Conservation (phyloP, 2,888 invertebrate species). For the Tetranychus piercei region DNA sequence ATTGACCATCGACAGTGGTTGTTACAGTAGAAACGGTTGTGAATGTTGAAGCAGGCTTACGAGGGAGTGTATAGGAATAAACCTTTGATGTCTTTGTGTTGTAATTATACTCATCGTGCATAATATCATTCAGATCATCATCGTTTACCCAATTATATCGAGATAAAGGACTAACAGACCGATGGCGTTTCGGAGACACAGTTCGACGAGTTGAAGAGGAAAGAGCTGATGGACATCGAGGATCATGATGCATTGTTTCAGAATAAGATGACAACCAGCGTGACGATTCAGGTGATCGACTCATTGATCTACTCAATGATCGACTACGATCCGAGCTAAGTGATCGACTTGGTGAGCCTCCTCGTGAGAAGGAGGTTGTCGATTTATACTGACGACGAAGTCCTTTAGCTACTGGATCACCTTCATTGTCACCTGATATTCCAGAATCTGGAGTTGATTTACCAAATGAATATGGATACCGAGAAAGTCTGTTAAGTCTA, state of each 20-base stretch:
- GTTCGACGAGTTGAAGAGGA: not conserved
- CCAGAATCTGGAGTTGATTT: conserved; percentile 2
- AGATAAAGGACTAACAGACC: conserved; percentile 16
- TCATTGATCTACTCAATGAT: not conserved
- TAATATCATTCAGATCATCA: not conserved
- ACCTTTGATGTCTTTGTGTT: conserved; percentile 4
- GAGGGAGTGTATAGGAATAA: conserved; percentile 18
- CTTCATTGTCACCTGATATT: not conserved
- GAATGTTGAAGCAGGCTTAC: conserved; percentile 15
- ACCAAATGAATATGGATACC: conserved; percentile 27
- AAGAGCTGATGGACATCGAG: not conserved
- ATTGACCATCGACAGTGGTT: conserved; percentile 22
- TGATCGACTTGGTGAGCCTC: conserved; percentile 13
- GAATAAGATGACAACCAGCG: not conserved
- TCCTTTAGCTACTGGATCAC: not conserved
- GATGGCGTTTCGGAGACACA: not conserved
- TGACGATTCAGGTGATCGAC: not conserved
- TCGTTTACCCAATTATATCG: not conserved
- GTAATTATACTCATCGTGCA: conserved; percentile 15
- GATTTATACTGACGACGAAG: not conserved
- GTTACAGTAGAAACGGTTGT: conserved; percentile 23
- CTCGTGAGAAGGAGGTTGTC: conserved; percentile 10
- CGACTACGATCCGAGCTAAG: not conserved
- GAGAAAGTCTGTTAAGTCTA: conserved; percentile 51
- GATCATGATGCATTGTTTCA: not conserved